Evolutionary conservation across 2,113 vertebrate species (phyloP).

Genomic region (Pitta sordida): DNA sequence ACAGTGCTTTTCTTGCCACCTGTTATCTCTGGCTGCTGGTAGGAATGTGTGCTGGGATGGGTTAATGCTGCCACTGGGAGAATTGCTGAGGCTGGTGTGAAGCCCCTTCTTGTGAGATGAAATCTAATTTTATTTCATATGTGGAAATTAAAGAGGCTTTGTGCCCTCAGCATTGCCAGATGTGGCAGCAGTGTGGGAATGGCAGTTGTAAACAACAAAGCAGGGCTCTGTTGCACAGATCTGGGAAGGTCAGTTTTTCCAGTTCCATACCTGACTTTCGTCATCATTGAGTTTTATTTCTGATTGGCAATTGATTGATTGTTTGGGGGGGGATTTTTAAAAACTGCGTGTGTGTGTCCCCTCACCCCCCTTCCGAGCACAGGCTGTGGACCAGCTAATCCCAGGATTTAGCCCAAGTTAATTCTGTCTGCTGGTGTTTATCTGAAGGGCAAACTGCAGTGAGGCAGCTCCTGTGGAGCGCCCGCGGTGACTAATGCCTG

Average conservation of each 20-base stretch:
- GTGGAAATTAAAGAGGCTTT: background rate
- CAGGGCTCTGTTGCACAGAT: background rate
- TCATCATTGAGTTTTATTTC: background rate
- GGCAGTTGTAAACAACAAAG: background rate
- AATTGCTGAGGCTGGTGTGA: background rate
- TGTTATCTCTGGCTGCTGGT: background rate
- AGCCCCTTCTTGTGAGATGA: background rate
- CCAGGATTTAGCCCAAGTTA: constrained; percentile 4
- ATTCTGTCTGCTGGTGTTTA: background rate
- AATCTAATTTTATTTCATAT: background rate
- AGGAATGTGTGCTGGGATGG: background rate
- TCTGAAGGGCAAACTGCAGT: constrained; percentile 17
- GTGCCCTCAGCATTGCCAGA: background rate
- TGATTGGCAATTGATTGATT: background rate
- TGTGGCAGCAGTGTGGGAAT: background rate
- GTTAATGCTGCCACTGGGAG: background rate
- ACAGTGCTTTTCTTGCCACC: background rate
- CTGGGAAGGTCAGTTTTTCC: background rate
- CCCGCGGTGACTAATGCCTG: background rate
- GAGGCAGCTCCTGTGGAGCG: background rate
- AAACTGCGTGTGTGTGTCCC: rapidly evolving
- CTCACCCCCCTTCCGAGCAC: background rate
- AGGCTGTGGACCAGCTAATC: background rate
- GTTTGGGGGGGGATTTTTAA: too few relatives aligned
- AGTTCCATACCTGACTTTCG: background rate